Evolutionary conservation across 2,888 invertebrate genomes (phyloP), one percentile per base, ranked within the genome.

Genomic region (Schizaphis graminum): DNA sequence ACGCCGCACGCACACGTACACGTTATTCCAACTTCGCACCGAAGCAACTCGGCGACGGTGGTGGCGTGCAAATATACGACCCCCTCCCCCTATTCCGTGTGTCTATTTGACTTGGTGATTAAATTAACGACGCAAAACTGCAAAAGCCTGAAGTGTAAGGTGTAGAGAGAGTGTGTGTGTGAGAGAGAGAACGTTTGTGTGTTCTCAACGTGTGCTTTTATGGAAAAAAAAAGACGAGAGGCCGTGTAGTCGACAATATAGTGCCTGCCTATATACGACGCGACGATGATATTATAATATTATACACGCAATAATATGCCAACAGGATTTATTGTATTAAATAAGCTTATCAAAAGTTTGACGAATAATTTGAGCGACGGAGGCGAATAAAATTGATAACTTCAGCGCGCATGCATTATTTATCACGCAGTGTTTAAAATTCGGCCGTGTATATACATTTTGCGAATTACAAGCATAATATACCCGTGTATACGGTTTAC

Each of bases 281-380:
- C 24, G 41, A 21, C 44, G 41, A 28, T 35, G 87, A 88, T 44
- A 44, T 28, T 44, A 26, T 26, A 53, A 53, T 53, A 35, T 49
- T 47, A 47, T 7, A 67, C n/a, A 77, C 53, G 26, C 77, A 56
- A 53, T 88, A 41, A 57, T 47, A 77, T 61, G 5, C 35, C 8
- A 67, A 90, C 35, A 47, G 47, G 44, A 86, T 86, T 44, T 47
- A 89, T 85, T 92, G 26, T 35, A 61, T 86, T 86, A 61, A 86
- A 92, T 35, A 44, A 88, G 88, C 88, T 41, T 49, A 92, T 88
- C 92, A 92, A 92, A 92, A 92, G 67, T 92, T 92, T 88, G 92
- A 92, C 88, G 92, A 92, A 88, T 88, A 92, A 92, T 92, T 92
- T 67, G 41, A 61, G 35, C 44, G 86, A 35, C 89, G 84, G 28